phyloP scores from a whole-genome alignment of 2,113 vertebrate genomes.

The Trichechus manatus region DNA sequence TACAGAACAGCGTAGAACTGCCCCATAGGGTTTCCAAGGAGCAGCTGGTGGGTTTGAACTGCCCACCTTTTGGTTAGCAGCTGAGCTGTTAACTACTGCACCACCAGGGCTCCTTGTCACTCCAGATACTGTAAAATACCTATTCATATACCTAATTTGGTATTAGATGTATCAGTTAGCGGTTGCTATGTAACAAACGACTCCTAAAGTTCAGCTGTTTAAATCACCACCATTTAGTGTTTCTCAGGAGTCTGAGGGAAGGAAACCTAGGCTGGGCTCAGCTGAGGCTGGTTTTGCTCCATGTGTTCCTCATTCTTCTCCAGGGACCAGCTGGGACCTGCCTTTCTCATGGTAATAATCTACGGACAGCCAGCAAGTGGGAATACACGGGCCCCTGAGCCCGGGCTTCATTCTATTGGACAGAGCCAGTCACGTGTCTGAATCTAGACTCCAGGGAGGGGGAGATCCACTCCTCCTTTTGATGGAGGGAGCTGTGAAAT shows the following conservation, averaged over 20 bases:
- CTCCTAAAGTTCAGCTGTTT: not conserved
- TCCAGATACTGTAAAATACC: not conserved
- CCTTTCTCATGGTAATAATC: not conserved
- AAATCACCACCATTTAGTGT: not conserved
- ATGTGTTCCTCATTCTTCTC: not conserved
- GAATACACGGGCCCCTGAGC: not conserved
- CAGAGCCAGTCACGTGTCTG: not conserved
- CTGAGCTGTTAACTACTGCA: too few relatives aligned
- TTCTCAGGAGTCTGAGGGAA: not conserved
- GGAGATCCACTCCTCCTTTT: not conserved
- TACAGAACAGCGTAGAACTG: too few relatives aligned
- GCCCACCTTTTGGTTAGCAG: too few relatives aligned
- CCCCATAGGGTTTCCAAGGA: too few relatives aligned
- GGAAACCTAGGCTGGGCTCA: not conserved
- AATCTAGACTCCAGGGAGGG: not conserved
- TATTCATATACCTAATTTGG: not conserved
- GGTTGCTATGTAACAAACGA: not conserved
- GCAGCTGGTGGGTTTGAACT: too few relatives aligned
- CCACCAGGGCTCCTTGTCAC: not conserved
- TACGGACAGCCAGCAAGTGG: not conserved
- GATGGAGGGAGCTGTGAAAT: not conserved
- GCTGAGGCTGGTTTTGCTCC: not conserved
- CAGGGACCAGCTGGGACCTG: not conserved
- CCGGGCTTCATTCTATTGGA: not conserved
- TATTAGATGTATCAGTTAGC: not conserved